Evolutionary conservation across 2,888 invertebrate genomes (phyloP), one percentile per base, ranked within the genome.

Genomic region (Boloria selene): DNA sequence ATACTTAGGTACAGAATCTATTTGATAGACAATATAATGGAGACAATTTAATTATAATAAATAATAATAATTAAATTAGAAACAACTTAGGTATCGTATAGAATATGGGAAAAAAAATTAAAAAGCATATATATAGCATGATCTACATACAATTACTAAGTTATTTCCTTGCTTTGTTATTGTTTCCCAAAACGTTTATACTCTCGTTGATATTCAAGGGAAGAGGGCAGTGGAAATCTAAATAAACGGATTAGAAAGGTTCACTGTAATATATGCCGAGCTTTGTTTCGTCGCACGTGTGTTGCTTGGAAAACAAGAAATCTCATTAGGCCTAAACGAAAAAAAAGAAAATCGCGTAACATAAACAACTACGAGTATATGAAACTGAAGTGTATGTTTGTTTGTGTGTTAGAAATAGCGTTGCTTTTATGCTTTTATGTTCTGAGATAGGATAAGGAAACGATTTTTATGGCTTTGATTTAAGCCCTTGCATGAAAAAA

Each of bases 171-270:
- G 42, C 52, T 65, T 51, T 63, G 49, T 66, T 62, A 53, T 52
- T 60, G 62, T 61, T 67, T 49, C 67, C 51, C 61, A 26, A 56
- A 56, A 61, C 69, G 63, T 44, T 55, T 60, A 64, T 61, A 67
- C 52, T 61, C 72, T 74, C 66, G 64, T 74, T 71, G 63, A 70
- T 74, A 74, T 75, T 75, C 75, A 72, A 56, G 68, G 56, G 69
- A 56, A 67, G 56, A 51, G 73, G 67, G 64, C 64, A 68, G 61
- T 62, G 55, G 71, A 72, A 71, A 73, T 74, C 73, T 75, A 73
- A 74, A 75, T 75, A 75, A 75, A 75, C 72, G 75, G 73, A 74
- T 75, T 74, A 74, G 72, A 70, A 69, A 70, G 74, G 73, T 72
- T 70, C 61, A 26, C 63, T 54, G 69, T 72, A 72, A 73, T 70